Conservation (phyloP, 1,140 invertebrate species). For the Chrysoperla carnea region DNA sequence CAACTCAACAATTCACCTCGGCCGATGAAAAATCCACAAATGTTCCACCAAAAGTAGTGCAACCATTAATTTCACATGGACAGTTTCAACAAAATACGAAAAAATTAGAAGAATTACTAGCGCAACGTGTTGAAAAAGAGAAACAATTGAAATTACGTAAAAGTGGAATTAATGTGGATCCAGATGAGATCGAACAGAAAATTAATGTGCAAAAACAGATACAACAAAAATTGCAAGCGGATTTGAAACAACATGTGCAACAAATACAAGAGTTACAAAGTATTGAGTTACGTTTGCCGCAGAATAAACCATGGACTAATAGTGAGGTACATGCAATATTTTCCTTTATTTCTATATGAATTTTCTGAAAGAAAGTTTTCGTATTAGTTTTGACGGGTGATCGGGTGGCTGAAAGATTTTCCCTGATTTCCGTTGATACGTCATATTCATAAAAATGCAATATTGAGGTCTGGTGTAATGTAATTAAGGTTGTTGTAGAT, state of each 20-base stretch:
- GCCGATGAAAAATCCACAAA: slow-evolving; percentile 8
- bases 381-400: too few relatives aligned
- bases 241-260: slow-evolving; percentile 22
- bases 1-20: slow-evolving; percentile 6
- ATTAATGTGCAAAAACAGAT: slow-evolving; percentile 21
- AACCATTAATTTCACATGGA: slow-evolving; percentile 13
- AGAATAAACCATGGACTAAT: slow-evolving; percentile 19
- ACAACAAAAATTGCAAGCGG: slow-evolving; percentile 22
- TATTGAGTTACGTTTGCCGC: slow-evolving; percentile 20
- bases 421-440: too few relatives aligned
- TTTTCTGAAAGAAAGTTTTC: too few relatives aligned
- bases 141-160: slow-evolving; percentile 10
- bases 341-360: neutral
- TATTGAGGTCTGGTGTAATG: too few relatives aligned
- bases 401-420: too few relatives aligned
- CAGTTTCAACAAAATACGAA: slow-evolving; percentile 21
- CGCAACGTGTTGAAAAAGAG: slow-evolving; percentile 19
- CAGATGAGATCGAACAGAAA: slow-evolving; percentile 16
- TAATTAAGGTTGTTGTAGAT: too few relatives aligned
- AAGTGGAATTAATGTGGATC: slow-evolving; percentile 9
- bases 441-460: too few relatives aligned
- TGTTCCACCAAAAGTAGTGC: slow-evolving; percentile 9
- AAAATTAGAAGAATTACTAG: slow-evolving; percentile 20
- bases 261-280: slow-evolving; percentile 24
- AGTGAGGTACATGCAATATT: slow-evolving; percentile 10